Conservation (phyloP, 2,797 vertebrate species). For the Coregonus suidteri region DNA sequence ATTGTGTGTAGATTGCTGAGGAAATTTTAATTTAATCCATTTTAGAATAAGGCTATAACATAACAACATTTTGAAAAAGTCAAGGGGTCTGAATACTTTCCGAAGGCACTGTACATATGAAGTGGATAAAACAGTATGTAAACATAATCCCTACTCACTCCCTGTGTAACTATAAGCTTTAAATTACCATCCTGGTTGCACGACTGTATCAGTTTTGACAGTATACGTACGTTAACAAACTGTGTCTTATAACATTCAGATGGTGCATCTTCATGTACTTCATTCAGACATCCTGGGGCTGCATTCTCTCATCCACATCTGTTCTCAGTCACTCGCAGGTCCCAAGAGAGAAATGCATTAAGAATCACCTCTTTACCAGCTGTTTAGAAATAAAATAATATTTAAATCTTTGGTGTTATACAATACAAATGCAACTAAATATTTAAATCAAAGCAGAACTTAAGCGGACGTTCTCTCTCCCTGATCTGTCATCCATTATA, state of each 20-base stretch:
- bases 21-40: no score
- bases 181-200: no score
- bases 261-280: background rate
- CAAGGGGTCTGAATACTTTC: no score
- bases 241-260: background rate
- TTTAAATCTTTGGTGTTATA: background rate
- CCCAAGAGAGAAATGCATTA: slow-evolving; percentile 59
- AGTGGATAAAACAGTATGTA: no score
- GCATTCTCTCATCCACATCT: slow-evolving; percentile 55
- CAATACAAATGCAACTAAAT: no score
- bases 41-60: no score
- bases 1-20: no score
- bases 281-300: background rate
- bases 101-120: no score
- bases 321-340: slow-evolving; percentile 43
- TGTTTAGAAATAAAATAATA: background rate
- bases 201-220: background rate
- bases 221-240: background rate
- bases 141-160: no score
- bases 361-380: background rate
- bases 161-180: no score
- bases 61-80: no score
- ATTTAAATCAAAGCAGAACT: background rate
- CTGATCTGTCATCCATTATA: background rate
- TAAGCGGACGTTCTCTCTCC: background rate